A percentile compares a stretch with the other conserved stretches of the same genome.
phyloP scores from a whole-genome alignment of 2,113 vertebrate genomes.

The Kobus ellipsiprymnus region DNA sequence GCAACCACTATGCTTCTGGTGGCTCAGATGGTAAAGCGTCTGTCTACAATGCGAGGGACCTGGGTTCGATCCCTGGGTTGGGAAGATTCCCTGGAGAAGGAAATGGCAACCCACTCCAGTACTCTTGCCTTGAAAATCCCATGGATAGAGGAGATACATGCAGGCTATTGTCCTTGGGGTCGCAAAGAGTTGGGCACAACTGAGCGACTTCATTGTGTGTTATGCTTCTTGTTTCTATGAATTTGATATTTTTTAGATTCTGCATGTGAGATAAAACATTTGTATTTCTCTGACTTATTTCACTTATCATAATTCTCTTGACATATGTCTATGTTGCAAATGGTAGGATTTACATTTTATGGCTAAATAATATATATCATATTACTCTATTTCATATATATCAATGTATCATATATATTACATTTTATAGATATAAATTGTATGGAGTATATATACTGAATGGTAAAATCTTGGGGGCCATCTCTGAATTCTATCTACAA shows the following conservation, averaged over 20 bases:
- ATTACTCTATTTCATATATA: background rate
- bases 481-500: background rate
- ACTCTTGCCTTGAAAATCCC: too few relatives aligned
- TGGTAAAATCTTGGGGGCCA: background rate
- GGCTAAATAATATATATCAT: background rate
- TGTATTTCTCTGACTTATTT: background rate
- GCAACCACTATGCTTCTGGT: background rate
- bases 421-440: background rate
- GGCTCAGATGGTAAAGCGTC: too few relatives aligned
- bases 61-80: too few relatives aligned
- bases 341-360: background rate
- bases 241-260: background rate
- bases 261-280: background rate
- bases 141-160: too few relatives aligned
- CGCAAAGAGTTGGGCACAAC: accelerated
- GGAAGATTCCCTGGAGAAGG: too few relatives aligned
- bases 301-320: background rate
- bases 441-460: background rate
- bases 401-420: background rate
- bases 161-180: too few relatives aligned
- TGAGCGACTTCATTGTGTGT: too few relatives aligned
- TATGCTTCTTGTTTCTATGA: background rate
- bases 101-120: too few relatives aligned
- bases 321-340: background rate
- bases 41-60: too few relatives aligned